A percentile compares a stretch with the other conserved stretches of the same genome.
Evolutionary conservation across 1,140 invertebrate species (phyloP).

Genomic region (Micrasema longulum): DNA sequence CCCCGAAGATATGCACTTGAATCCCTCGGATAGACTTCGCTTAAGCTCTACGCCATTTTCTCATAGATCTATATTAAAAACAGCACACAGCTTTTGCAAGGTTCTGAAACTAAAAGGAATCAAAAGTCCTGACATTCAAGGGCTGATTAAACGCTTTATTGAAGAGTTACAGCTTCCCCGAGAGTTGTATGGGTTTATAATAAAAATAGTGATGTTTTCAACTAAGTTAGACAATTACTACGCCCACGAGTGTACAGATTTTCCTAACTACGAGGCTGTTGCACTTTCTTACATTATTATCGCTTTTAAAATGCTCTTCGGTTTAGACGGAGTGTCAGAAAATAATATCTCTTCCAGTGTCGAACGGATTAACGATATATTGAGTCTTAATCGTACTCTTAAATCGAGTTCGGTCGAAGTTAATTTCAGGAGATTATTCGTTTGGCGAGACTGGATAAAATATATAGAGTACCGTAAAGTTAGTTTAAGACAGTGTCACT

Average conservation of each 20-base stretch:
- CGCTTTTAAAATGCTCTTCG: conserved; percentile 72
- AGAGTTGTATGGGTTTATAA: conserved; percentile 59
- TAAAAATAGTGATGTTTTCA: conserved; percentile 8
- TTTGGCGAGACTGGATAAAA: conserved; percentile 72
- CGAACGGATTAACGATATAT: conserved; percentile 64
- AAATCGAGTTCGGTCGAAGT: conserved; percentile 2
- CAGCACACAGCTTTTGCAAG: conserved; percentile 25
- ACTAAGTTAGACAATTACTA: conserved; percentile 59
- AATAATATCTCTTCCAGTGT: conserved; percentile 69
- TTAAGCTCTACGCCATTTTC: conserved; percentile 4
- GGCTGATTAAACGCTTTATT: conserved; percentile 56
- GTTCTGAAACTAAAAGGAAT: conserved; percentile 54
- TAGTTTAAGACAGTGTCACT: conserved; percentile 67
- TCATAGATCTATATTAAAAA: conserved; percentile 33
- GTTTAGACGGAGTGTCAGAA: conserved; percentile 74
- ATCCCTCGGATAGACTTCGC: conserved; percentile 37
- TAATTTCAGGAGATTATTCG: conserved; percentile 65
- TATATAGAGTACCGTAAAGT: conserved; percentile 71
- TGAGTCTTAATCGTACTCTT: conserved; percentile 14
- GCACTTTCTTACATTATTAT: conserved; percentile 74
- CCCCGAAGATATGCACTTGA: conserved; percentile 64
- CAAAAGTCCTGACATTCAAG: conserved; percentile 65
- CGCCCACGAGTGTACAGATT: conserved; percentile 47
- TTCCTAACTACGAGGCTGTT: conserved; percentile 73
- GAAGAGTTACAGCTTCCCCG: conserved; percentile 56